Evolutionary conservation across 2,888 invertebrate genomes (phyloP).

Genomic region (Tolmerus cingulatus): DNA sequence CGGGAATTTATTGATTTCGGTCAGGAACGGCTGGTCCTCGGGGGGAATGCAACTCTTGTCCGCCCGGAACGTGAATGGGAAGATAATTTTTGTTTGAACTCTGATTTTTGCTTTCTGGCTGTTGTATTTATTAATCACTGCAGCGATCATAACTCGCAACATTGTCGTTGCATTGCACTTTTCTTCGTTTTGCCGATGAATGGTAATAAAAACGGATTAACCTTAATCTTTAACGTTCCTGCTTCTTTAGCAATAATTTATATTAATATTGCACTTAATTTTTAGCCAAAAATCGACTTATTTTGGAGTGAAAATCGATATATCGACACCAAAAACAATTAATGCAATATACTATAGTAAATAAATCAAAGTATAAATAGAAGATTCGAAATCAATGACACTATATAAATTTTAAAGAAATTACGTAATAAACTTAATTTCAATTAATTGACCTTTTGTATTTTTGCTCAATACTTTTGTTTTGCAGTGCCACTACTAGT

Average conservation of each 20-base stretch:
- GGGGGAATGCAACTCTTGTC: neutral
- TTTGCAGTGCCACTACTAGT: too few relatives aligned
- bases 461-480: too few relatives aligned
- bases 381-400: too few relatives aligned
- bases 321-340: too few relatives aligned
- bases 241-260: neutral
- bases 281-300: neutral
- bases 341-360: too few relatives aligned
- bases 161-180: neutral
- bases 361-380: too few relatives aligned
- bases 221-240: neutral
- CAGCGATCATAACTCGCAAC: neutral
- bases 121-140: neutral
- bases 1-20: neutral
- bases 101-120: neutral
- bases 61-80: neutral
- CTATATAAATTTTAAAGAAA: too few relatives aligned
- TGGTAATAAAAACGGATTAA: neutral
- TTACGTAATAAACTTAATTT: too few relatives aligned
- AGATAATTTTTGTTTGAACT: neutral
- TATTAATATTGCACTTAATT: neutral
- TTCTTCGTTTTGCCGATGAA: neutral
- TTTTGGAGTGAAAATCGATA: neutral
- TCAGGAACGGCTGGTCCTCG: neutral
- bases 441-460: too few relatives aligned